Evolutionary conservation across 2,113 vertebrate species (phyloP).

Genomic region (Spermophilus dauricus): DNA sequence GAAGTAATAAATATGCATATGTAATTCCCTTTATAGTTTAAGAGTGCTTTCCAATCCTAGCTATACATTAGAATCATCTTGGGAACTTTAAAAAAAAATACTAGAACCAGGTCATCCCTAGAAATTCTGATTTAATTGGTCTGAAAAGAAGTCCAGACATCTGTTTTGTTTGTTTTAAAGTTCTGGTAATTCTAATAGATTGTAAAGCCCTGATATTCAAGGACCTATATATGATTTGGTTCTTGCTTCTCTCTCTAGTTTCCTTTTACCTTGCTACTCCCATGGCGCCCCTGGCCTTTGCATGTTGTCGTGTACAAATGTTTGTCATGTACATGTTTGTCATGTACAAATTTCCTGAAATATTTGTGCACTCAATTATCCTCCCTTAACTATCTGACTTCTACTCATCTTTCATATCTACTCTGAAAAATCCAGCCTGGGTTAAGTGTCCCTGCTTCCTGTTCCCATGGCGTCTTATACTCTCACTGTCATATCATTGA

Average conservation of each 20-base stretch:
- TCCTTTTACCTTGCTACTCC: background rate
- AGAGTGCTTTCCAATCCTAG: background rate
- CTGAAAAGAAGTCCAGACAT: constrained; percentile 4
- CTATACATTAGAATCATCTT: background rate
- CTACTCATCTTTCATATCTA: constrained; percentile 23
- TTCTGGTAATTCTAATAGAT: constrained; percentile 42
- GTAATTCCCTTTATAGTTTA: background rate
- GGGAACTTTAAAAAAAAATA: constrained; percentile 49
- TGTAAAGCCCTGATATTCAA: background rate
- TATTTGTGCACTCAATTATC: background rate
- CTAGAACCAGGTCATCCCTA: background rate
- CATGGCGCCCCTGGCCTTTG: background rate
- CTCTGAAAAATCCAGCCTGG: constrained; percentile 40
- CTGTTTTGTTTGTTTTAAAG: constrained; percentile 61
- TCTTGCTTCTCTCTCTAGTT: constrained; percentile 6
- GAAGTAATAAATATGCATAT: background rate
- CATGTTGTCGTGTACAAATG: background rate
- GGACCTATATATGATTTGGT: background rate
- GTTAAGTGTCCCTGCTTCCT: constrained; percentile 60
- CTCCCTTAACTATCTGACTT: constrained; percentile 34
- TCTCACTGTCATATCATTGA: constrained; percentile 40
- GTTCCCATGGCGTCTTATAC: constrained; percentile 39
- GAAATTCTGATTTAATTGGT: constrained; percentile 53
- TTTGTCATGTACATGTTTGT: background rate
- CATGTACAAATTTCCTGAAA: constrained; percentile 13